Base-by-base conservation (phyloP, 64 coral and sea anemone species). In the Pachyseris speciosa region DNA sequence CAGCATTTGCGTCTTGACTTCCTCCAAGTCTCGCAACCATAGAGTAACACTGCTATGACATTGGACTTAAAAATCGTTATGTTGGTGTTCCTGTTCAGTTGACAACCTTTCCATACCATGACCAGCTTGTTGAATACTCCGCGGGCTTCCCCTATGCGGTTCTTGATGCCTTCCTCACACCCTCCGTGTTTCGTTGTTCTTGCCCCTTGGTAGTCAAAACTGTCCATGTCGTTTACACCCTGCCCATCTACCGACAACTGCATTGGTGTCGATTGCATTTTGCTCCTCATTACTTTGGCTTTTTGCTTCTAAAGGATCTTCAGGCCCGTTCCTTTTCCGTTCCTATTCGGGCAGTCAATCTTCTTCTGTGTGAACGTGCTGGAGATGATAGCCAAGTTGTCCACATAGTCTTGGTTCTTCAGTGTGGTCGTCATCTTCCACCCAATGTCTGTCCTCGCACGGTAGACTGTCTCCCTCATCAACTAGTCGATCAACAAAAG, bases 271-370 rank as follows among this genome's bases (percentile, higher is more conserved):
- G 26, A 37, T 50, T 83, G 41, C 33, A 33, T 32, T 19, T 83
- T 83, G 48, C 26, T n/a, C 52, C 60, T 59, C 64, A 85, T 40
- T 16, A 85, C n/a, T 43, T 85, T 65, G 37, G 58, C 43, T 38
- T 85, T 85, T 12, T 11, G 29, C 9, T 22, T 36, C 1, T 27
- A 4, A 32, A n/a, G n/a, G n/a, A 83, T 84, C 31, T 64, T 84
- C 11, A 84, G 29, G 22, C 81, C 37, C 33, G 39, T 64, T 81
- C 59, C 61, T 64, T 65, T 44, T 59, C 84, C 47, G 37, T 5
- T 2, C 64, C 19, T 20, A 24, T 26, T 86, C 38, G 70, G 64
- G 13, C 67, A 16, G 7, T 86, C 84, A 27, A 51, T 45, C 64
- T 65, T 86, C 51, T 17, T 17, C 51, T 26, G 36, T 65, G 4